Percentiles rank a stretch among this genome's conserved stretches.
phyloP scores from a whole-genome alignment of 2,113 vertebrate genomes.

The Lampris incognitus region DNA sequence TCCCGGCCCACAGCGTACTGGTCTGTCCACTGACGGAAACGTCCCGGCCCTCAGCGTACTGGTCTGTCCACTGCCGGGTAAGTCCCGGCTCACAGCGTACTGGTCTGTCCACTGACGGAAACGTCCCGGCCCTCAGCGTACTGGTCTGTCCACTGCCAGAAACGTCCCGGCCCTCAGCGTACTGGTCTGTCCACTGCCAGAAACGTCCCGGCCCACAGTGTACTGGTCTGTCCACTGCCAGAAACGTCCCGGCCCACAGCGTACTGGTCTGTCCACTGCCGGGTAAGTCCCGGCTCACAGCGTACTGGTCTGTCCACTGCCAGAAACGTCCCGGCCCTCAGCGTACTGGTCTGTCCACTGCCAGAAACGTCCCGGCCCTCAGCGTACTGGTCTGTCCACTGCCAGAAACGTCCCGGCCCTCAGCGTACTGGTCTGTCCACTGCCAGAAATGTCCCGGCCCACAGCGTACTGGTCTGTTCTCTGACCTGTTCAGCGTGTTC shows the following conservation, averaged over 20 bases:
- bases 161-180: constrained; percentile 73
- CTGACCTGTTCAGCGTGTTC: constrained; percentile 85
- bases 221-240: constrained; percentile 71
- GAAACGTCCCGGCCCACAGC: constrained; percentile 75
- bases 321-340: constrained; percentile 78
- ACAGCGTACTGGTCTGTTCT: constrained; percentile 92
- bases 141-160: constrained; percentile 73
- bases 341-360: constrained; percentile 62
- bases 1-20: constrained; percentile 68
- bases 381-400: constrained; percentile 55
- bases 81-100: constrained; percentile 71
- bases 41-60: constrained; percentile 70
- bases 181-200: constrained; percentile 72
- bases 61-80: constrained; percentile 74
- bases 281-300: constrained; percentile 75
- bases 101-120: constrained; percentile 74
- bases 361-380: constrained; percentile 79
- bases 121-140: constrained; percentile 72
- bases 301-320: constrained; percentile 65
- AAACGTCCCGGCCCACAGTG: constrained; percentile 74
- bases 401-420: constrained; percentile 80
- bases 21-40: constrained; percentile 75
- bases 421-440: constrained; percentile 34
- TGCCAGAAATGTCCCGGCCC: constrained; percentile 43
- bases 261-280: constrained; percentile 70